phyloP scores from a whole-genome alignment of 2,113 vertebrate species.

The Sinosuthora webbiana region DNA sequence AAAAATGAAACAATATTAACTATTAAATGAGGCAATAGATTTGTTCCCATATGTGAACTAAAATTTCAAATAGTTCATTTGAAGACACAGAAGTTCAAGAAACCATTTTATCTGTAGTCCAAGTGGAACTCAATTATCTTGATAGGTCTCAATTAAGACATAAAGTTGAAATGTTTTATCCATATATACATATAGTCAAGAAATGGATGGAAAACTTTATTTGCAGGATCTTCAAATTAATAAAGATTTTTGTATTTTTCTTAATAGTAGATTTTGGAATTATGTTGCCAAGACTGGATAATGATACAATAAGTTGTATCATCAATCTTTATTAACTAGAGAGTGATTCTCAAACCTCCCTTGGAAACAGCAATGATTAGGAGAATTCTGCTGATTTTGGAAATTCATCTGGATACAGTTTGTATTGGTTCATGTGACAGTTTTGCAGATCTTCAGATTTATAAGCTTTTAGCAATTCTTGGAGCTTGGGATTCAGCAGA shows the following conservation, averaged over 20 bases:
- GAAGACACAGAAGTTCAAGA: background rate
- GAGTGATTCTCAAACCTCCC: background rate
- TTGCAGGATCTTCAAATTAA: background rate
- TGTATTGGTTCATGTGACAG: background rate
- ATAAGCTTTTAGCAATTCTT: background rate
- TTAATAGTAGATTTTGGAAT: background rate
- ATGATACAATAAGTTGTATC: background rate
- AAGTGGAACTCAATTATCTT: background rate
- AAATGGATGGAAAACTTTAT: background rate
- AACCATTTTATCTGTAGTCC: background rate
- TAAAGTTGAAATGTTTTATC: background rate
- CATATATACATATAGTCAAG: rapidly evolving
- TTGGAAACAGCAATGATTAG: background rate
- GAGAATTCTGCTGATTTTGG: background rate
- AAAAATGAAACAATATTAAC: background rate
- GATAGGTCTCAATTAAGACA: background rate
- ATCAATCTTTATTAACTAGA: background rate
- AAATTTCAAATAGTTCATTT: background rate
- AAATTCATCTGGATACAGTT: background rate
- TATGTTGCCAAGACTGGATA: background rate
- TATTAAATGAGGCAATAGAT: background rate
- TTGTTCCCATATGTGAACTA: background rate
- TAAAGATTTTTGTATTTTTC: background rate
- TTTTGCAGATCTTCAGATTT: background rate
- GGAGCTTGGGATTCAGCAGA: background rate